Percentiles rank a stretch among this genome's conserved stretches.
Conservation (phyloP, 92 coral and sea anemone genomes). For the Siderastrea radians region DNA sequence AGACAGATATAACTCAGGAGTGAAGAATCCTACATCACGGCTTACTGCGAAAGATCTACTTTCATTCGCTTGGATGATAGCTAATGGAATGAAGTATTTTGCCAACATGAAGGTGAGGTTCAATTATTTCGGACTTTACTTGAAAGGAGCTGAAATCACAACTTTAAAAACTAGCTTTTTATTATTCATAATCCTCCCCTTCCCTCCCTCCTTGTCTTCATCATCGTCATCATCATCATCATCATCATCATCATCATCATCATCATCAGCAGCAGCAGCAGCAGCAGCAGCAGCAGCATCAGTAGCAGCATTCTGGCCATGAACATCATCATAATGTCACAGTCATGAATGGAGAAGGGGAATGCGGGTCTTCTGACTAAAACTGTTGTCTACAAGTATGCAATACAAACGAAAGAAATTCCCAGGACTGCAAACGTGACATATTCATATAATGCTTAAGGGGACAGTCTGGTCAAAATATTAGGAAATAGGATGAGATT, state of each 20-base stretch:
- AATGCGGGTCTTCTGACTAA: too few species aligned
- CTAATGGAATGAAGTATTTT: slow-evolving; percentile 78
- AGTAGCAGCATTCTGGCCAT: too few species aligned
- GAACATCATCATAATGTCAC: too few species aligned
- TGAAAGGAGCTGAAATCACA: too few species aligned
- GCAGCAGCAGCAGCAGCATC: not conserved
- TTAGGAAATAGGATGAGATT: too few species aligned
- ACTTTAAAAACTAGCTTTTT: not conserved
- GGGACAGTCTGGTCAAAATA: too few species aligned
- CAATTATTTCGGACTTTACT: not conserved
- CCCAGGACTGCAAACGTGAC: too few species aligned
- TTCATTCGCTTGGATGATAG: slow-evolving; percentile 81
- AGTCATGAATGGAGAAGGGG: too few species aligned
- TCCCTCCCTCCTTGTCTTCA: not conserved
- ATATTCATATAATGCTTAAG: too few species aligned
- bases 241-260: not conserved
- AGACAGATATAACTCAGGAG: slow-evolving; percentile 75
- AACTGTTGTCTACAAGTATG: too few species aligned
- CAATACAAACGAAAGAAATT: too few species aligned
- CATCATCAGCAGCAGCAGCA: not conserved
- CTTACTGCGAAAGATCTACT: slow-evolving; percentile 52
- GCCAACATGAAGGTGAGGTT: slow-evolving; percentile 65
- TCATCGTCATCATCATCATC: not conserved
- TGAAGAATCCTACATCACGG: slow-evolving; percentile 55
- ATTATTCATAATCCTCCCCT: not conserved